Conservation (phyloP, 2,797 vertebrate species). For the Hylomyscus alleni region DNA sequence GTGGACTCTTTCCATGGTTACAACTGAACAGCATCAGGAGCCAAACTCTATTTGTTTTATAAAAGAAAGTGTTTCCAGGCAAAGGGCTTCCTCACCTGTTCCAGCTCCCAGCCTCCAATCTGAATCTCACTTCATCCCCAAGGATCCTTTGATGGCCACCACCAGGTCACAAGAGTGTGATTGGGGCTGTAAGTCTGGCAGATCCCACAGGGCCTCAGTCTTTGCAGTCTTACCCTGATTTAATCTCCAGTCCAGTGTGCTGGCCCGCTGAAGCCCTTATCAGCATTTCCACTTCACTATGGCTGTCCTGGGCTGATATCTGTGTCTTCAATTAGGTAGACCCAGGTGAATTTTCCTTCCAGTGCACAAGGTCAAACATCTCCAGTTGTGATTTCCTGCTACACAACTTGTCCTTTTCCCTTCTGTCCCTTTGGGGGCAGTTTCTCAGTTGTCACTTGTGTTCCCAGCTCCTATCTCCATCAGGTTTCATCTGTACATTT, state of each 20-base stretch:
- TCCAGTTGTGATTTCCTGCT: slow-evolving; percentile 81
- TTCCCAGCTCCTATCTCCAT: slow-evolving; percentile 80
- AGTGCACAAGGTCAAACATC: slow-evolving; percentile 74
- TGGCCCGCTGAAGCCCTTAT: slow-evolving; percentile 64
- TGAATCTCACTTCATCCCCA: not conserved
- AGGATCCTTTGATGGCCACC: not conserved
- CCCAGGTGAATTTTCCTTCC: slow-evolving; percentile 79
- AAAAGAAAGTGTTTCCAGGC: not conserved
- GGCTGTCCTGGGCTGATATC: slow-evolving; percentile 65
- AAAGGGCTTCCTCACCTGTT: not conserved
- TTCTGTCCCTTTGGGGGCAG: slow-evolving; percentile 71
- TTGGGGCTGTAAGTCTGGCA: not conserved
- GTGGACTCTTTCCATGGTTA: not conserved
- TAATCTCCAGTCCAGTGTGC: slow-evolving; percentile 50
- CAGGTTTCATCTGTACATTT: slow-evolving; percentile 76
- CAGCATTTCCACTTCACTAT: slow-evolving; percentile 66
- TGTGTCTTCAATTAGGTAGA: slow-evolving; percentile 82
- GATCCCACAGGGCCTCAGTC: not conserved
- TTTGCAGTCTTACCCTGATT: slow-evolving; percentile 39
- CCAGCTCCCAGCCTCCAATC: not conserved
- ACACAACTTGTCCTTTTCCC: slow-evolving; percentile 65
- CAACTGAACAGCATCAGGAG: not conserved
- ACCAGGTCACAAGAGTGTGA: not conserved
- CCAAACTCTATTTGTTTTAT: not conserved
- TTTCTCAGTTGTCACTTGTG: slow-evolving; percentile 79